Percentiles rank a stretch among this genome's conserved stretches.
Conservation (phyloP, 2,888 invertebrate genomes). For the Meandrusa payeni region DNA sequence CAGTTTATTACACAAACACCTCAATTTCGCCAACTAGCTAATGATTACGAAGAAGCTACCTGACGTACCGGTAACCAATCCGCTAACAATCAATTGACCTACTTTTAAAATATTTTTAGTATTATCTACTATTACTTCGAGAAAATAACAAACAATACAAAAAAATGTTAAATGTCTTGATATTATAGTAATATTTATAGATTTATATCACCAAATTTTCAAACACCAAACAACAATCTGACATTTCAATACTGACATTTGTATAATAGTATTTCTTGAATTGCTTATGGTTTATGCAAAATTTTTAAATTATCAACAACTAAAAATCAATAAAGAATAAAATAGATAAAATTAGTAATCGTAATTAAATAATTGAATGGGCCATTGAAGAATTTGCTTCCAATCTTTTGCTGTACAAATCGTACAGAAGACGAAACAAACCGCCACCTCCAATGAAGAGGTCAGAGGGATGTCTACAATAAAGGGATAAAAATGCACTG, state of each 20-base stretch:
- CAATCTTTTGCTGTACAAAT: too few relatives aligned
- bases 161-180: slow-evolving; percentile 43
- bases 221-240: slow-evolving; percentile 42
- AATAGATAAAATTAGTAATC: too few relatives aligned
- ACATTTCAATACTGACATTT: slow-evolving; percentile 29
- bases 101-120: slow-evolving; percentile 58
- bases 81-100: slow-evolving; percentile 52
- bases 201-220: slow-evolving; percentile 50
- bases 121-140: slow-evolving; percentile 36
- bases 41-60: slow-evolving; percentile 46
- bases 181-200: slow-evolving; percentile 56
- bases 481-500: too few relatives aligned
- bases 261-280: too few relatives aligned
- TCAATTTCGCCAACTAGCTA: slow-evolving; percentile 29
- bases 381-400: too few relatives aligned
- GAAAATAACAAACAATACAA: slow-evolving; percentile 36
- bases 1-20: slow-evolving; percentile 32
- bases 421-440: too few relatives aligned
- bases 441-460: too few relatives aligned
- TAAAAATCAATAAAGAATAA: too few relatives aligned
- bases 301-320: too few relatives aligned
- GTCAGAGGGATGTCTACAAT: too few relatives aligned
- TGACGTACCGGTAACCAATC: slow-evolving; percentile 79
- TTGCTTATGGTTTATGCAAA: too few relatives aligned
- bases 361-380: too few relatives aligned